phyloP scores from a whole-genome alignment of 2,113 vertebrate genomes.

The Rhodinocichla rosea region DNA sequence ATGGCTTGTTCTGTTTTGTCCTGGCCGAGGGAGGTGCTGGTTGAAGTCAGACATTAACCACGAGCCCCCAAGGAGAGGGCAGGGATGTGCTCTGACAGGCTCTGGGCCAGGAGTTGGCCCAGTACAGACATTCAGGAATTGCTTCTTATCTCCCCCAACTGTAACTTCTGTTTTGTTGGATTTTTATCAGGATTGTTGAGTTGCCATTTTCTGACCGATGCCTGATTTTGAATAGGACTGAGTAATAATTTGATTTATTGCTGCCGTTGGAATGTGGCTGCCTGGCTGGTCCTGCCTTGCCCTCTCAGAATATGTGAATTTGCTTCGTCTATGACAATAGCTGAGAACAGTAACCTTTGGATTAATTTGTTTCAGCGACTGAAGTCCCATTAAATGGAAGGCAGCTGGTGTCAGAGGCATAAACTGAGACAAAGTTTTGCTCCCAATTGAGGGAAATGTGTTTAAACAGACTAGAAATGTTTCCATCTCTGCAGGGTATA shows the following conservation, averaged over 20 bases:
- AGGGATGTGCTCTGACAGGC: not conserved
- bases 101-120: not conserved
- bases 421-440: slow-evolving; percentile 66
- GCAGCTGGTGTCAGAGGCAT: slow-evolving; percentile 70
- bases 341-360: slow-evolving; percentile 59
- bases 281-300: not conserved
- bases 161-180: not conserved
- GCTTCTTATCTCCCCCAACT: not conserved
- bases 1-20: not conserved
- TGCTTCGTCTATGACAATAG: slow-evolving; percentile 48
- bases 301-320: not conserved
- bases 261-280: not conserved
- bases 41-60: fast-evolving
- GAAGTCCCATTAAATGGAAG: slow-evolving; percentile 64
- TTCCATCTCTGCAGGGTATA: slow-evolving; percentile 69
- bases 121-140: not conserved
- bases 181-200: not conserved
- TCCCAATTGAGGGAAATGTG: slow-evolving; percentile 66
- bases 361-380: slow-evolving; percentile 64
- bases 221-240: slow-evolving; percentile 22
- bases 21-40: not conserved
- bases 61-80: not conserved
- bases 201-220: not conserved
- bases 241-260: slow-evolving; percentile 38
- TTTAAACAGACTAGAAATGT: slow-evolving; percentile 69